phyloP scores from a whole-genome alignment of 2,797 vertebrate genomes.

The Pampus argenteus region DNA sequence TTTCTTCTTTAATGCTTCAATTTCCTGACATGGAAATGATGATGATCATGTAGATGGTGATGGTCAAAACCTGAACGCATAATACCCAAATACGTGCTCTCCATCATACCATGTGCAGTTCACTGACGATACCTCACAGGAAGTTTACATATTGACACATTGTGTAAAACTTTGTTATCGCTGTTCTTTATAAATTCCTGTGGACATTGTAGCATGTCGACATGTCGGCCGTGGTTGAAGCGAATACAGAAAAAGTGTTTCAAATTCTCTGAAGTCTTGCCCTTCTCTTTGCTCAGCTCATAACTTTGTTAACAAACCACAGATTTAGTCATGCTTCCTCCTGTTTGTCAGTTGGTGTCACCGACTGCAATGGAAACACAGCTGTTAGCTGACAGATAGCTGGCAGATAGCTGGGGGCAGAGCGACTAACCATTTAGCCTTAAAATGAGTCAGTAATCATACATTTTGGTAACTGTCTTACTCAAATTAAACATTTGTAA shows the following conservation, averaged over 20 bases:
- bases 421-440: not conserved
- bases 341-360: slow-evolving; percentile 9
- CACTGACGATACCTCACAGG: not conserved
- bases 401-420: no score
- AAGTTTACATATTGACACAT: no score
- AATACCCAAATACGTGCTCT: no score
- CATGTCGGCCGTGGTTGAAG: not conserved
- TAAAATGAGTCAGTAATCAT: not conserved
- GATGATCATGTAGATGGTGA: no score
- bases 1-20: no score
- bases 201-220: no score
- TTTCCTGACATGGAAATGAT: no score
- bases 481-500: not conserved
- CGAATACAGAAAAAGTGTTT: not conserved
- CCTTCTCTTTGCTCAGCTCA: not conserved
- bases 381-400: not conserved
- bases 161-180: no score
- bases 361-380: slow-evolving; percentile 40
- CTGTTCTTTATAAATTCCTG: no score
- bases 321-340: slow-evolving; percentile 19
- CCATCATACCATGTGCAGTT: not conserved
- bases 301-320: not conserved
- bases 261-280: not conserved
- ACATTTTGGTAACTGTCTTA: not conserved
- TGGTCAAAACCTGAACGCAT: no score